Conservation (phyloP, 1,140 invertebrate species). For the Triops longicaudatus region DNA sequence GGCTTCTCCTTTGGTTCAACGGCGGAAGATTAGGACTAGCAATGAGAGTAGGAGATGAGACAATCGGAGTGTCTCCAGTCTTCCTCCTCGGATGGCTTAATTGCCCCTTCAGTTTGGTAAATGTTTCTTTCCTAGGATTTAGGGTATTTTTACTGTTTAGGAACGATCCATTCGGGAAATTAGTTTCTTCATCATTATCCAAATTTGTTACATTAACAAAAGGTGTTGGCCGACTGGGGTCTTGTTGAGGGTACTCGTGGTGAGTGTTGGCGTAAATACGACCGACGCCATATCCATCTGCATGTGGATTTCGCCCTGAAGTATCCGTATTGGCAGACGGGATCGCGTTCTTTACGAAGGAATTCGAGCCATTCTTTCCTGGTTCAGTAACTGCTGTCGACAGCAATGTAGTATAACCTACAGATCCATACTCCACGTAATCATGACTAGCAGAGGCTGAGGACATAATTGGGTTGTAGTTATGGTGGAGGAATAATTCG, state of each 20-base stretch:
- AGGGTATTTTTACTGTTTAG: neutral
- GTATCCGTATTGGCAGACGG: neutral
- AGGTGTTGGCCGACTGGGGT: neutral
- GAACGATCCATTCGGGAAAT: neutral
- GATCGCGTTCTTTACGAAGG: neutral
- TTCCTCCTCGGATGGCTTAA: neutral
- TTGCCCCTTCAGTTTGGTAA: neutral
- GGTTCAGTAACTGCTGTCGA: neutral
- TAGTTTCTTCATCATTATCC: neutral
- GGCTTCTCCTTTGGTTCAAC: neutral
- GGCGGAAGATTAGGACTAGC: neutral
- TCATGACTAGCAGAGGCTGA: neutral
- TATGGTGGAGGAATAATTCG: neutral
- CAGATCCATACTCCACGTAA: constrained; percentile 17
- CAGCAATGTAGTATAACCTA: constrained; percentile 24
- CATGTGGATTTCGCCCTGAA: neutral
- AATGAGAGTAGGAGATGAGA: neutral
- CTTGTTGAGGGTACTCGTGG: neutral
- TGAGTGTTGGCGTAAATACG: neutral
- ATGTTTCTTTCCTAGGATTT: neutral
- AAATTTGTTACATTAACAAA: neutral
- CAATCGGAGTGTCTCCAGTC: neutral
- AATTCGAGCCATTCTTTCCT: neutral
- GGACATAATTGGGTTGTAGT: neutral
- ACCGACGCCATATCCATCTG: neutral